These are phyloP conservation scores for Elanus axillaris DNA, from an alignment of 2,113 vertebrate genomes.

Conservation along the genomic window DNA sequence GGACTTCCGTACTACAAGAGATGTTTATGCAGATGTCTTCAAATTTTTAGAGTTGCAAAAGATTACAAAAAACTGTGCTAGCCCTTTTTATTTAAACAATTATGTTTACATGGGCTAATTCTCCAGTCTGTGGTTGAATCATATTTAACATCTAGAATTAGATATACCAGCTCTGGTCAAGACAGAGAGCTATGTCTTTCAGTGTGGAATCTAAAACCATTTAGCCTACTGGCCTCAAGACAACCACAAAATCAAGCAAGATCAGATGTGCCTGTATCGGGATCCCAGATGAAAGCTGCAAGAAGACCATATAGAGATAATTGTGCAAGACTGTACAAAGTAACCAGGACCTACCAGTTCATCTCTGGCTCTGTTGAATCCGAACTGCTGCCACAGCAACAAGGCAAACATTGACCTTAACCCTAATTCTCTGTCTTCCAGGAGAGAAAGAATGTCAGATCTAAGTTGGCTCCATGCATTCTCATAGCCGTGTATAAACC, in stretches of 20 bases:
- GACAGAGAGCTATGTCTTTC: background rate
- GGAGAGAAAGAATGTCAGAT: background rate
- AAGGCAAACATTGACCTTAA: background rate
- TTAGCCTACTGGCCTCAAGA: background rate
- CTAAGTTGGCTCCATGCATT: background rate
- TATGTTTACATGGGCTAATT: background rate
- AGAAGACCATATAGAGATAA: background rate
- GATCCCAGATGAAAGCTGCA: background rate
- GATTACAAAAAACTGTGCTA: background rate
- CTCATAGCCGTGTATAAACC: background rate
- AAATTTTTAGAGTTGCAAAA: background rate
- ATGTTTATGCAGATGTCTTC: background rate
- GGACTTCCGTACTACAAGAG: background rate
- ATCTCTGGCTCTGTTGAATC: background rate
- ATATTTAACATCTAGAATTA: background rate
- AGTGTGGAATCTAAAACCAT: background rate
- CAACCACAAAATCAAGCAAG: background rate
- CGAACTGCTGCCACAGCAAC: background rate
- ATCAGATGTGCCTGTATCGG: background rate
- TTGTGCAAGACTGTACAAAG: background rate
- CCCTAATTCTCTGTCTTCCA: background rate
- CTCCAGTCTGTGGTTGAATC: background rate
- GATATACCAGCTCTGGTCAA: background rate
- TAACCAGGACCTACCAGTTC: background rate
- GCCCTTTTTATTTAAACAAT: background rate